phyloP scores from a whole-genome alignment of 2,113 vertebrate species.

The Rattus norvegicus region DNA sequence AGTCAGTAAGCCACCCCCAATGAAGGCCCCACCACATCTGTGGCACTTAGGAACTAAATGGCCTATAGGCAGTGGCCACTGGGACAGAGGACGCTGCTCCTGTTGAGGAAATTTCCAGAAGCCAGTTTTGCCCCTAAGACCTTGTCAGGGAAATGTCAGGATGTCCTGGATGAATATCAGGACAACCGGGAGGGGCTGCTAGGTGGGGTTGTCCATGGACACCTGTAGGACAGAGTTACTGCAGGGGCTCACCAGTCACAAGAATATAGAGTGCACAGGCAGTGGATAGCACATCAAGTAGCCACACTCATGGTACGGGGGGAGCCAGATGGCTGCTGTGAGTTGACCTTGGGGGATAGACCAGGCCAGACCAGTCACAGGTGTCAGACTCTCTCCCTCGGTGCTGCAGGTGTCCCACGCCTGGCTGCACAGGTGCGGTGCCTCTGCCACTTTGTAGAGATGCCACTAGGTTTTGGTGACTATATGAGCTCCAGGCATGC shows the following conservation, averaged over 20 bases:
- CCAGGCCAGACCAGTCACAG: not conserved
- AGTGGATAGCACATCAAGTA: not conserved
- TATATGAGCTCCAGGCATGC: not conserved
- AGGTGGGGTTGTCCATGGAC: not conserved
- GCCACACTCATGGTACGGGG: not conserved
- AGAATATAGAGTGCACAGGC: not conserved
- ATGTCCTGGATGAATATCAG: no score
- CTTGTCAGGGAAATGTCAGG: not conserved
- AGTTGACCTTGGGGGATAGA: not conserved
- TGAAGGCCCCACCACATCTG: not conserved
- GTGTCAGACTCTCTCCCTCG: not conserved
- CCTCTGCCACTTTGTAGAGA: not conserved
- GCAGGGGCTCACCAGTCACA: not conserved
- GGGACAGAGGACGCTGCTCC: not conserved
- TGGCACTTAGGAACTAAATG: not conserved
- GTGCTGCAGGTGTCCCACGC: not conserved
- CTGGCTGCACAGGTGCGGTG: not conserved
- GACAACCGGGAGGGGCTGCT: no score
- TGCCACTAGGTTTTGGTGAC: no score
- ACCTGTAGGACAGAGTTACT: not conserved
- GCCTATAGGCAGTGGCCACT: not conserved
- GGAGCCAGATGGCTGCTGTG: not conserved
- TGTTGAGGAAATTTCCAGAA: not conserved
- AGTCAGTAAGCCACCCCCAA: not conserved
- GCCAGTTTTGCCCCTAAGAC: not conserved